phyloP scores from a whole-genome alignment of 2,797 vertebrate genomes.

The Xyrichtys novacula region DNA sequence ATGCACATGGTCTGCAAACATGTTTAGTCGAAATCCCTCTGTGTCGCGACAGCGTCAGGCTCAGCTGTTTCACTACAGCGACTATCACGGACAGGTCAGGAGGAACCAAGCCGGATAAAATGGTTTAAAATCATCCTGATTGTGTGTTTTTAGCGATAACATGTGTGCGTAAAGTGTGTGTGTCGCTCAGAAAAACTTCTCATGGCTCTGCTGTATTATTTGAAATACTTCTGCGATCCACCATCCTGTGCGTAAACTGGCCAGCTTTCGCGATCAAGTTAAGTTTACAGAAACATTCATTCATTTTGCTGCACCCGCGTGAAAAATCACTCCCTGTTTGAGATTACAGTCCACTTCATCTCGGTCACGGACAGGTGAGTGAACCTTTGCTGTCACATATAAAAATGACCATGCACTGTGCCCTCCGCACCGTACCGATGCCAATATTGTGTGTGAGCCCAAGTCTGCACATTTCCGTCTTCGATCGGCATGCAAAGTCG shows the following conservation, averaged over 20 bases:
- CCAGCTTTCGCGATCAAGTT: constrained; percentile 39
- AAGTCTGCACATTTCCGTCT: constrained; percentile 71
- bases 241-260: constrained; percentile 53
- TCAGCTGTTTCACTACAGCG: constrained; percentile 41
- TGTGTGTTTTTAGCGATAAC: not conserved
- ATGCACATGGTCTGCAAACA: constrained; percentile 26
- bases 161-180: constrained; percentile 1
- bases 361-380: constrained; percentile 1
- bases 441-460: constrained; percentile 66
- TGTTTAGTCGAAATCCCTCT: constrained; percentile 32
- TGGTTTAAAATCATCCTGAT: constrained; percentile 3
- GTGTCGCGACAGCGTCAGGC: constrained; percentile 48
- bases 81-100: constrained; percentile 7
- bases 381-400: constrained; percentile 65
- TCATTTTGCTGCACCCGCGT: constrained; percentile 1
- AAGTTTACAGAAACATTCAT: constrained; percentile 43
- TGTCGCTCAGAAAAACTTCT: constrained; percentile 58
- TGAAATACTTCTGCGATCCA: constrained; percentile 52
- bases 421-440: constrained; percentile 63
- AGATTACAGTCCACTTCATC: constrained; percentile 13
- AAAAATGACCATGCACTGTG: constrained; percentile 68
- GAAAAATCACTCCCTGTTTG: not conserved
- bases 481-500: constrained; percentile 59
- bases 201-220: constrained; percentile 13
- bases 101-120: not conserved